Percentiles rank a stretch among this genome's conserved stretches.
Conservation (phyloP, 2,888 invertebrate genomes). For the Drosophila mettleri region DNA sequence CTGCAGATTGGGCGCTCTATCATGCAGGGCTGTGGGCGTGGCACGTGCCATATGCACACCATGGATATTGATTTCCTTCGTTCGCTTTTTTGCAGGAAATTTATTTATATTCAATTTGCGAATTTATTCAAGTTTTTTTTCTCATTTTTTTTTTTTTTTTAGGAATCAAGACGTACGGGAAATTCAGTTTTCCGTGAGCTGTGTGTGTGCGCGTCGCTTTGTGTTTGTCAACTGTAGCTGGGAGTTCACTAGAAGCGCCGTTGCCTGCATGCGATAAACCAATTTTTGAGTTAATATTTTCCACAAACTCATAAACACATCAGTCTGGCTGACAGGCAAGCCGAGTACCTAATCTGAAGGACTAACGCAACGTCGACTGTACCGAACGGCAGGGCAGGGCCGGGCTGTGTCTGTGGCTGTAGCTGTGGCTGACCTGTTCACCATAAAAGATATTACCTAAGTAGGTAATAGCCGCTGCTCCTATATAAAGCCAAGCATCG, state of each 20-base stretch:
- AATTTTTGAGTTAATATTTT: constrained; percentile 54
- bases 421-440: constrained; percentile 9
- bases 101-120: constrained; percentile 80
- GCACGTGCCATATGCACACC: constrained; percentile 57
- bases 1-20: constrained; percentile 31
- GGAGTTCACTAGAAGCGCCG: constrained; percentile 41
- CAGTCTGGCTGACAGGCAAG: constrained; percentile 19
- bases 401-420: too few relatives aligned
- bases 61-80: constrained; percentile 44
- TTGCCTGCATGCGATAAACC: constrained; percentile 32
- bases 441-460: constrained; percentile 28
- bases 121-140: constrained; percentile 64
- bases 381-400: too few relatives aligned
- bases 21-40: constrained; percentile 26
- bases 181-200: constrained; percentile 52
- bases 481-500: constrained; percentile 33
- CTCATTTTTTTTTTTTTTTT: too few relatives aligned
- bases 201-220: constrained; percentile 8
- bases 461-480: constrained; percentile 9
- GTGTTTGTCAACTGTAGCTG: constrained; percentile 34
- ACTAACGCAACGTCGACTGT: constrained; percentile 34
- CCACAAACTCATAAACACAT: constrained; percentile 74
- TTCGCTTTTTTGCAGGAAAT: constrained; percentile 64
- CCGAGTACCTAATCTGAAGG: constrained; percentile 70
- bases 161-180: constrained; percentile 33